Conservation (phyloP, 2,888 invertebrate genomes). For the Volucella zonaria region DNA sequence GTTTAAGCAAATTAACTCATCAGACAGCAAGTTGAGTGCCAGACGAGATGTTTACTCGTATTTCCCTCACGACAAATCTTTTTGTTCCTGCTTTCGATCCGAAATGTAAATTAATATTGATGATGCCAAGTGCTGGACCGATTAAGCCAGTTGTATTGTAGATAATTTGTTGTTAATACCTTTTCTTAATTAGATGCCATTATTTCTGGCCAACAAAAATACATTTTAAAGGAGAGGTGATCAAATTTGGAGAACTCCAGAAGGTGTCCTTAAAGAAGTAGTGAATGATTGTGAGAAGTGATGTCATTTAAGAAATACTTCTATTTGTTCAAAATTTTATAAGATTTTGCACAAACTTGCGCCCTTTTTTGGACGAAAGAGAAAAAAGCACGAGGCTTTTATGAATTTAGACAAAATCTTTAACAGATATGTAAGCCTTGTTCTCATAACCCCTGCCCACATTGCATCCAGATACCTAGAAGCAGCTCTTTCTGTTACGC, state of each 20-base stretch:
- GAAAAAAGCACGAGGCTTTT: too few species aligned
- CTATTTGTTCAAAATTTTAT: too few species aligned
- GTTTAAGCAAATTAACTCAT: conserved; percentile 70
- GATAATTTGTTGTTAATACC: conserved; percentile 43
- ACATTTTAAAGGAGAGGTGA: conserved; percentile 7
- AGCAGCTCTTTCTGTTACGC: too few species aligned
- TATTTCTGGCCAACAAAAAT: conserved; percentile 3
- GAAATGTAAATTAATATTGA: conserved; percentile 21
- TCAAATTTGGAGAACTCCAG: conserved; percentile 7
- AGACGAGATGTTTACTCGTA: conserved; percentile 47
- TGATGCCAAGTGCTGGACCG: conserved; percentile 17
- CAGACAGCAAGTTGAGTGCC: conserved; percentile 64
- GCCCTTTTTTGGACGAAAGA: too few species aligned
- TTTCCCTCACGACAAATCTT: conserved; percentile 49
- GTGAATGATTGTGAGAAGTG: background rate
- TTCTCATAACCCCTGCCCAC: too few species aligned
- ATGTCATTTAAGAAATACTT: too few species aligned
- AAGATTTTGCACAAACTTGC: too few species aligned
- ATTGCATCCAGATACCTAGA: too few species aligned
- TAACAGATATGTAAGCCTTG: too few species aligned
- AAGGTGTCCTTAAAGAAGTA: conserved; percentile 14
- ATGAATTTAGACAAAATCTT: too few species aligned
- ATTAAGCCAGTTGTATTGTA: background rate
- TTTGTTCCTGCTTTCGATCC: conserved; percentile 8
- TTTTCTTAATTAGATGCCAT: conserved; percentile 24